Conservation (phyloP, 2,113 vertebrate species). For the Scophthalmus maximus region DNA sequence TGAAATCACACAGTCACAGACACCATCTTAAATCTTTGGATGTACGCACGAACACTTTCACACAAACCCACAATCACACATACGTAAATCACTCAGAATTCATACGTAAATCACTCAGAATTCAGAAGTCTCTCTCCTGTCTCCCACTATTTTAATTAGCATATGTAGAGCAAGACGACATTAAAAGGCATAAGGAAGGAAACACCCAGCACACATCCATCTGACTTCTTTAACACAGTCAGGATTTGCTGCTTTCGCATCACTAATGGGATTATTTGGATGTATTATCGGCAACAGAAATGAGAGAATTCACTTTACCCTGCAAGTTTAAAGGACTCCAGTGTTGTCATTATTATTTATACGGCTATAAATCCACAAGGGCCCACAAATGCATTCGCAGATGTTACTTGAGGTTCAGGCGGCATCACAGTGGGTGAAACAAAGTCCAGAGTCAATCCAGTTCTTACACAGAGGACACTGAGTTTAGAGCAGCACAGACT, state of each 20-base stretch:
- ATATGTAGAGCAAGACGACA: neutral
- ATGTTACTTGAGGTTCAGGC: neutral
- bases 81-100: slow-evolving; percentile 15
- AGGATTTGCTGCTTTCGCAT: slow-evolving; percentile 24
- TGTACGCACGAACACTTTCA: slow-evolving; percentile 6
- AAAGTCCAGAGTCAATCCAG: neutral
- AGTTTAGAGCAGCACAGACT: slow-evolving; percentile 14
- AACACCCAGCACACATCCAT: neutral
- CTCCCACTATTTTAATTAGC: slow-evolving; percentile 32
- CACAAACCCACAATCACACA: slow-evolving; percentile 24
- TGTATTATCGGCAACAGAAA: slow-evolving; percentile 1
- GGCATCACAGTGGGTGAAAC: neutral
- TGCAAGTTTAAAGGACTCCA: neutral
- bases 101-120: slow-evolving; percentile 17
- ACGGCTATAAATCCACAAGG: slow-evolving; percentile 18
- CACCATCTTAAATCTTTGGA: slow-evolving; percentile 18
- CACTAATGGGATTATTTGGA: slow-evolving; percentile 27
- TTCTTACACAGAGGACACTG: neutral
- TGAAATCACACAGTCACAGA: slow-evolving; percentile 48
- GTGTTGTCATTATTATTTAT: neutral
- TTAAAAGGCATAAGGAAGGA: neutral
- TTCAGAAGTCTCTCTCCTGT: slow-evolving; percentile 12
- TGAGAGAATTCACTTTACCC: neutral
- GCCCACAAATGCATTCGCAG: slow-evolving; percentile 17
- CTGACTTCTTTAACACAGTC: neutral